Base-by-base conservation (phyloP, 2,888 invertebrate species). In the Anorthoa munda region DNA sequence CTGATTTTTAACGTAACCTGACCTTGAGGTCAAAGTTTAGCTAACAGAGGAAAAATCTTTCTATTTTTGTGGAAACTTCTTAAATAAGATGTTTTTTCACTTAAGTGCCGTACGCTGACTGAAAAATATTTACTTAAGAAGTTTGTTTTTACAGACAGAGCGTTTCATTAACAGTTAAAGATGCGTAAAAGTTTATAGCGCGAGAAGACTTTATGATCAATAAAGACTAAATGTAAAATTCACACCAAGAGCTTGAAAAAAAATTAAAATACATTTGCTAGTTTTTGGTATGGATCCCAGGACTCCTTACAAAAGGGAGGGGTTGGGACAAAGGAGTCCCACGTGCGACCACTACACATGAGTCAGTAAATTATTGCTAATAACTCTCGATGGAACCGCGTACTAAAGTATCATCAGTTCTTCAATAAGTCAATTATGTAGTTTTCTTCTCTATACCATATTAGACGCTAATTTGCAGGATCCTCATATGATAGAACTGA, bases 121-220 rank as follows among this genome's bases (percentile, higher is more conserved):
- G 58, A 53, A 79, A 79, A 79, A 76, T 76, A 76, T 76, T 79
- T 76, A 64, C 72, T 39, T 13, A 21, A 64, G 18, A 76, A 79
- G 39, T 72, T 76, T 59, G 26, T 26, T 21, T 48, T 72, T 64
- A 3, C 23, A 39, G 31, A 23, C 17, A 2, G 15, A 15, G 7
- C n/a, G 3, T 51, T 79, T 39, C 39, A 13, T 60, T 21, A 21
- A 51, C 31, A 64, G 63, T 64, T 59, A 48, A 64, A 64, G 13
- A 13, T 50, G 15, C 21, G 23, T 63, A 12, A 48, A 63, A 51
- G 31, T 58, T 61, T 39, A 46, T 13, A 17, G 3, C 2, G 21
- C 55, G 7, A 18, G 0, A 45, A 26, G 21, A 18, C 2, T 39
- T 71, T 15, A 15, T 4, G 51, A 46, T 31, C 13, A 23, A 48